Conservation (phyloP, 2,888 invertebrate species). For the Gerris lacustris region DNA sequence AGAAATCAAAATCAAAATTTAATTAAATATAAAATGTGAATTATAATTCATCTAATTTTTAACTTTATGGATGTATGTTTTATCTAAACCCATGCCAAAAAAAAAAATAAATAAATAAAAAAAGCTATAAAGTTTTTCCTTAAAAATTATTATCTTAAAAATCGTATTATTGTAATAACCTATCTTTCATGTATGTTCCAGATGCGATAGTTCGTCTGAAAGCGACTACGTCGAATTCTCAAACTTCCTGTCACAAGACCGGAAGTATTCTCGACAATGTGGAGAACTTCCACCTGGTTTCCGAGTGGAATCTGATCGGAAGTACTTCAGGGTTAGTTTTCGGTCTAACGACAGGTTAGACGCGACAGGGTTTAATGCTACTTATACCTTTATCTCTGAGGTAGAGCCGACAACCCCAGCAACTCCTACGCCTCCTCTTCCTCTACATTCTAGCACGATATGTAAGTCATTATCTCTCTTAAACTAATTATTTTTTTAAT, state of each 20-base stretch:
- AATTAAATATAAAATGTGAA: too few relatives aligned
- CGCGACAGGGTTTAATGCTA: conserved; percentile 85
- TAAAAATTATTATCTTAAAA: too few relatives aligned
- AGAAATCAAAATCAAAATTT: too few relatives aligned
- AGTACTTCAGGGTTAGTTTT: conserved; percentile 90
- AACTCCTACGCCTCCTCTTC: conserved; percentile 7
- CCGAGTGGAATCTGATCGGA: conserved; percentile 72
- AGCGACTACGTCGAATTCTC: conserved; percentile 96
- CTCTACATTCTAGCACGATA: not conserved
- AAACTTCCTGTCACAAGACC: conserved; percentile 80
- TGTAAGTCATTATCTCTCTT: not conserved
- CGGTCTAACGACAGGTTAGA: conserved; percentile 87
- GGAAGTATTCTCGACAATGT: conserved; percentile 79
- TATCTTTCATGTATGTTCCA: conserved; percentile 38
- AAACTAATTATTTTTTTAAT: too few relatives aligned
- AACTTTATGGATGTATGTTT: too few relatives aligned
- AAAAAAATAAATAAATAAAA: too few relatives aligned
- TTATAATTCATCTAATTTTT: too few relatives aligned
- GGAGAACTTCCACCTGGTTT: conserved; percentile 66
- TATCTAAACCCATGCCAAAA: too few relatives aligned
- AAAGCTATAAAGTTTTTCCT: too few relatives aligned
- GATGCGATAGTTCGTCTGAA: conserved; percentile 79
- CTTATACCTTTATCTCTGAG: conserved; percentile 65
- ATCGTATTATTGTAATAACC: too few relatives aligned
- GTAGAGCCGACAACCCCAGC: conserved; percentile 34